phyloP scores from a whole-genome alignment of 2,888 invertebrate genomes.

The Mycalesis mineus region DNA sequence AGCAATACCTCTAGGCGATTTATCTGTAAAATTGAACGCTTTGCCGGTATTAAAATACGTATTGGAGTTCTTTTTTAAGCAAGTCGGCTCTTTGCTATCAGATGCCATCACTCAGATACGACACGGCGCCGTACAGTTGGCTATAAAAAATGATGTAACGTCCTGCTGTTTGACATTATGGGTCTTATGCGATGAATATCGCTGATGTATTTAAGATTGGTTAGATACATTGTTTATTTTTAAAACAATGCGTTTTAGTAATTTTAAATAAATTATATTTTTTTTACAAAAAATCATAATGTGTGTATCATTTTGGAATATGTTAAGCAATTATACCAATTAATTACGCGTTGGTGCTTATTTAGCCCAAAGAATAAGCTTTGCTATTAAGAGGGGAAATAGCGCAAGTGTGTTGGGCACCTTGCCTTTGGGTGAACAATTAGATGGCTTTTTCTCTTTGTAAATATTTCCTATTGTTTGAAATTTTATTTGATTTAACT shows the following conservation, averaged over 20 bases:
- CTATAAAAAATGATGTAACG: neutral
- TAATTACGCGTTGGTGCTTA: no score
- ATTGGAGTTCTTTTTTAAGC: slow-evolving; percentile 25
- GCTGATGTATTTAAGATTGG: neutral
- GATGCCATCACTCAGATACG: slow-evolving; percentile 32
- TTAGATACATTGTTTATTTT: neutral
- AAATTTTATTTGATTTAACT: no score
- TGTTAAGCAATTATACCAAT: no score
- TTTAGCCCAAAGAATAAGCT: no score
- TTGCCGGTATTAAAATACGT: slow-evolving; percentile 18
- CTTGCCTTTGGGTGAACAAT: no score
- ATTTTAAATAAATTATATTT: no score
- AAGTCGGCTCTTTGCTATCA: slow-evolving; percentile 26
- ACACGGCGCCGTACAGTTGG: slow-evolving; percentile 20
- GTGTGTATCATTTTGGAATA: no score
- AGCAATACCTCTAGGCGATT: neutral
- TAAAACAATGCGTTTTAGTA: neutral
- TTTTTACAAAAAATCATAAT: no score
- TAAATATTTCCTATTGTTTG: no score
- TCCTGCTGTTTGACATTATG: neutral
- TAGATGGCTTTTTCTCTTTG: no score
- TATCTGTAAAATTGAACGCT: slow-evolving; percentile 20
- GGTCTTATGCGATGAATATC: neutral
- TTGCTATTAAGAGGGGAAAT: no score
- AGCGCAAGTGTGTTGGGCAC: no score